These are phyloP conservation scores for Hedychridium roseum DNA, from an alignment of 2,888 invertebrate species.

Conservation along the genomic window DNA sequence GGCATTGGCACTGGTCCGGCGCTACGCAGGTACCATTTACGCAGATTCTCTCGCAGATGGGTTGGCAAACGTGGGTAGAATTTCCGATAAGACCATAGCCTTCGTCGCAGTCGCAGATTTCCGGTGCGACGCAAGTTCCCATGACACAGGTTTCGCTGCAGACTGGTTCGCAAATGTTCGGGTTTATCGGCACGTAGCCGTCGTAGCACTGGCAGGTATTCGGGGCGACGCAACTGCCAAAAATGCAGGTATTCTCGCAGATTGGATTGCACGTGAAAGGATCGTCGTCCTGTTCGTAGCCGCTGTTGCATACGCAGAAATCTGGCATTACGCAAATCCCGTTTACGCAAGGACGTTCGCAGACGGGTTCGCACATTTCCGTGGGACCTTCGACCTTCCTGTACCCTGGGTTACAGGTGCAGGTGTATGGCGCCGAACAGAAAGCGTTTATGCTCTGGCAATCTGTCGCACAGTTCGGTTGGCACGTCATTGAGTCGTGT, in stretches of 20 bases:
- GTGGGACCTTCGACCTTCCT: background rate
- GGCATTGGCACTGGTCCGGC: constrained; percentile 57
- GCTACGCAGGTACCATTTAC: constrained; percentile 65
- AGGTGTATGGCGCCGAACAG: constrained; percentile 27
- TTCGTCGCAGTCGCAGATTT: constrained; percentile 36
- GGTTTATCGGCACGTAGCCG: constrained; percentile 55
- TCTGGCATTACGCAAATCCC: constrained; percentile 48
- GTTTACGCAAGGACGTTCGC: constrained; percentile 51
- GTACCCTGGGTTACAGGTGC: constrained; percentile 36
- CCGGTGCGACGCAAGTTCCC: constrained; percentile 42
- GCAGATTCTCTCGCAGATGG: constrained; percentile 60
- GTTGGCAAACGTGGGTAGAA: constrained; percentile 37
- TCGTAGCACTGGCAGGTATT: constrained; percentile 68
- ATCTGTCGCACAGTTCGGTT: background rate
- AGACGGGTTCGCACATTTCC: constrained; percentile 1
- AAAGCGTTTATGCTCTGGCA: background rate
- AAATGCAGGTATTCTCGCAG: constrained; percentile 66
- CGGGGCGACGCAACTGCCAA: constrained; percentile 64
- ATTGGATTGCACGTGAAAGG: constrained; percentile 66
- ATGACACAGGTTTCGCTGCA: constrained; percentile 51
- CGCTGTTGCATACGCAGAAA: constrained; percentile 54
- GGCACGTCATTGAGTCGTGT: too few relatives aligned
- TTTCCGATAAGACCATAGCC: constrained; percentile 37
- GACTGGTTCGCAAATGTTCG: constrained; percentile 57
- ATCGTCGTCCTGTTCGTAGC: constrained; percentile 25